Conservation (phyloP, 2,888 invertebrate genomes). For the Pollenia labialis region DNA sequence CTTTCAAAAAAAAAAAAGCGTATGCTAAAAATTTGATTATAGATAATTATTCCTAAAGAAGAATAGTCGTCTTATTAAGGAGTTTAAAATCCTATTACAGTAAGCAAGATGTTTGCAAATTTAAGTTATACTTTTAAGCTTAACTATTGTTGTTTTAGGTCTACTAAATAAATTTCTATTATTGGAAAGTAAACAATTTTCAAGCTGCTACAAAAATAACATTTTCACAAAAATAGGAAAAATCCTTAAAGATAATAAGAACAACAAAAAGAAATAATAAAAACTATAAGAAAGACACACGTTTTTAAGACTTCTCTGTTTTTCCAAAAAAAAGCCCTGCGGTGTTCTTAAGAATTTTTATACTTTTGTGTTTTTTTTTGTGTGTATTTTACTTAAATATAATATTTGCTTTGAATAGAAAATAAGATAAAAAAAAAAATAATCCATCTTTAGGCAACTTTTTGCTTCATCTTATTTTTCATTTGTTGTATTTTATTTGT, state of each 20-base stretch:
- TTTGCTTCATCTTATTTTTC: not conserved
- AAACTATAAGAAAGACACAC: slow-evolving; percentile 20
- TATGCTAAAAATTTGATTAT: no score
- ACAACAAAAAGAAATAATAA: slow-evolving; percentile 3
- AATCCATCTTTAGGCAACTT: slow-evolving; percentile 55
- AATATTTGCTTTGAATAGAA: slow-evolving; percentile 29
- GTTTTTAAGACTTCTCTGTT: slow-evolving; percentile 3
- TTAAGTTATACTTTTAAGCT: not conserved
- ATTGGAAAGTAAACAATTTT: slow-evolving; percentile 34
- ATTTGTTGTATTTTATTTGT: not conserved
- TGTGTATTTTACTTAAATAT: slow-evolving; percentile 20
- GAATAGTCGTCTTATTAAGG: not conserved
- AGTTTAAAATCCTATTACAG: not conserved
- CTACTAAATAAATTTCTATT: not conserved
- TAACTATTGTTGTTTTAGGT: slow-evolving; percentile 41
- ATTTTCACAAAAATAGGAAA: slow-evolving; percentile 46
- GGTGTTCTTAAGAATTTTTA: slow-evolving; percentile 56
- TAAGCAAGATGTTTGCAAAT: not conserved
- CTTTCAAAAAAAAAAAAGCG: no score
- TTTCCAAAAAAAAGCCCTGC: slow-evolving; percentile 42
- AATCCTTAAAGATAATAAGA: slow-evolving; percentile 1
- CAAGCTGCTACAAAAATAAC: slow-evolving; percentile 41
- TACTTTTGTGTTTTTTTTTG: slow-evolving; percentile 17
- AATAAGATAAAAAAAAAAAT: not conserved
- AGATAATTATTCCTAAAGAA: no score